phyloP scores from a whole-genome alignment of 2,888 invertebrate genomes.

The Heliconius hortense region DNA sequence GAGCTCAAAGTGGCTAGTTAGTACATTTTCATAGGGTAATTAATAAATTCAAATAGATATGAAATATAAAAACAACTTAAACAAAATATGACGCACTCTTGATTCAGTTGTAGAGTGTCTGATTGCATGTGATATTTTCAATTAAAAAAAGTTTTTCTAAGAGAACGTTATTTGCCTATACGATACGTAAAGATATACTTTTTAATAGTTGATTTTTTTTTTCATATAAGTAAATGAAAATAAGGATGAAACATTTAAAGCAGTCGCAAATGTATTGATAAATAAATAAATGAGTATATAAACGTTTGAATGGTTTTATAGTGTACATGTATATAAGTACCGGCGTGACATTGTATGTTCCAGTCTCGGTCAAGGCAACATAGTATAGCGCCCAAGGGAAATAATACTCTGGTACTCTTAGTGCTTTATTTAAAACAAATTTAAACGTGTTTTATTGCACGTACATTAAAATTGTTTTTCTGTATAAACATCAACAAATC shows the following conservation, averaged over 20 bases:
- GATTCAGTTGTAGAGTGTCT: not conserved
- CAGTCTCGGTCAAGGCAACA: constrained; percentile 32
- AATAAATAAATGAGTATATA: constrained; percentile 15
- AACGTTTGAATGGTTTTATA: constrained; percentile 16
- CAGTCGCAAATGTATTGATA: not conserved
- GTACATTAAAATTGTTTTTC: not conserved
- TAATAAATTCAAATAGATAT: not conserved
- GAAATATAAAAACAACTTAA: not conserved
- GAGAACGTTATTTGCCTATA: too few relatives aligned
- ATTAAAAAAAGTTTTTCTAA: too few relatives aligned
- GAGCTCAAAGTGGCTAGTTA: constrained; percentile 4
- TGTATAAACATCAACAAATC: not conserved
- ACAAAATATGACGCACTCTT: not conserved
- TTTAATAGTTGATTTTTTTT: not conserved
- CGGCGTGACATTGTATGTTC: constrained; percentile 21
- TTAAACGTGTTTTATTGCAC: not conserved
- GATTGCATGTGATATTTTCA: not conserved
- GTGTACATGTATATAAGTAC: not conserved
- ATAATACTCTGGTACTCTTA: constrained; percentile 17
- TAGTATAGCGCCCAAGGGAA: constrained; percentile 26
- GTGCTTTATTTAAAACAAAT: constrained; percentile 11
- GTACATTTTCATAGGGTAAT: constrained; percentile 4
- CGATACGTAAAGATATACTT: not conserved
- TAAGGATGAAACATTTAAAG: not conserved
- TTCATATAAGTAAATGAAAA: not conserved